Percentiles rank a stretch among this genome's conserved stretches.
These are phyloP conservation scores for Homarus gammarus DNA, from an alignment of 2,888 invertebrate species.

Conservation along the genomic window DNA sequence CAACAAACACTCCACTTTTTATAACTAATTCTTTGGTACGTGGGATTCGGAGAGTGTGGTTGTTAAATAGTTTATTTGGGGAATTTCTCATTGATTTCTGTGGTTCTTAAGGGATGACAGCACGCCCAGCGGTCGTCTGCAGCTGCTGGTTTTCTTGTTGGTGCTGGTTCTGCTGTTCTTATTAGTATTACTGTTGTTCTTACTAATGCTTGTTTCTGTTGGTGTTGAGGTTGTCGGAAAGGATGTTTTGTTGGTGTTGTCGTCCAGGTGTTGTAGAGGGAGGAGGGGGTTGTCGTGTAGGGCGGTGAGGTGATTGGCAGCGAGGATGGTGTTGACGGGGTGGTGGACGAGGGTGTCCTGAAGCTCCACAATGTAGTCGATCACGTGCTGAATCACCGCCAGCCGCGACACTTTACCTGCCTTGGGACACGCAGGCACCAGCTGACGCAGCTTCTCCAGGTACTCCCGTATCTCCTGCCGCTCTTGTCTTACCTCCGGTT, in stretches of 20 bases:
- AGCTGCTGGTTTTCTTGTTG: slow-evolving; percentile 51
- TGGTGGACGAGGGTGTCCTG: slow-evolving; percentile 64
- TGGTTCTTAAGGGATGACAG: slow-evolving; percentile 63
- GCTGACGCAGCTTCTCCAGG: slow-evolving; percentile 57
- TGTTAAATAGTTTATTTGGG: background rate
- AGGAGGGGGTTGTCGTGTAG: slow-evolving; percentile 25
- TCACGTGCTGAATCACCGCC: slow-evolving; percentile 63
- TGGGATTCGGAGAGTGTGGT: slow-evolving; percentile 13
- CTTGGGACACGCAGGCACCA: slow-evolving; percentile 65
- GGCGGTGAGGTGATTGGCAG: slow-evolving; percentile 1
- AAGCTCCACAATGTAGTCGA: slow-evolving; percentile 67
- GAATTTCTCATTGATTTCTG: slow-evolving; percentile 39
- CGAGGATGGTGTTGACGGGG: slow-evolving; percentile 55
- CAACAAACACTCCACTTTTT: slow-evolving; percentile 14
- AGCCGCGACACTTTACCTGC: slow-evolving; percentile 55
- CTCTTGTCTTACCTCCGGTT: slow-evolving; percentile 61
- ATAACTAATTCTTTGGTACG: slow-evolving; percentile 28
- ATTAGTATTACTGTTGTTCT: slow-evolving; percentile 8
- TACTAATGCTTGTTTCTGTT: background rate
- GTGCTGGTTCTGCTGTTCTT: slow-evolving; percentile 8
- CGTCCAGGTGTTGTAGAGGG: slow-evolving; percentile 4
- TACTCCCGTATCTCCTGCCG: slow-evolving; percentile 66
- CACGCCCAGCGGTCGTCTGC: slow-evolving; percentile 57
- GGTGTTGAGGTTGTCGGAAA: background rate
- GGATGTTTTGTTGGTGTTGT: slow-evolving; percentile 22